Percentiles rank a stretch among this genome's conserved stretches.
phyloP scores from a whole-genome alignment of 2,888 invertebrate genomes.

The Campoletis raptor region DNA sequence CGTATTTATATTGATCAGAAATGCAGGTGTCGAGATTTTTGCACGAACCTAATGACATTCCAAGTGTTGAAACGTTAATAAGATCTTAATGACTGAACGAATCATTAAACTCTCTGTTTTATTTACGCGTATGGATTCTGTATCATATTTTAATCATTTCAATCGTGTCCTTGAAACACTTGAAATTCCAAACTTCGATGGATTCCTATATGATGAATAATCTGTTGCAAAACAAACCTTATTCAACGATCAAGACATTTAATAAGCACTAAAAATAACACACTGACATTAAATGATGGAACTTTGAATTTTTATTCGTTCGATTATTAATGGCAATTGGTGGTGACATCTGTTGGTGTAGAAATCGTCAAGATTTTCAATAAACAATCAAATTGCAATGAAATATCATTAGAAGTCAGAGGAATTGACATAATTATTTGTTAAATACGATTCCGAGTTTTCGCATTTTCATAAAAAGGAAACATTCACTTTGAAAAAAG shows the following conservation, averaged over 20 bases:
- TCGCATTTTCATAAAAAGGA: background rate
- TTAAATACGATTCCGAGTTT: background rate
- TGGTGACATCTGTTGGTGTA: background rate
- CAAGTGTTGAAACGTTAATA: slow-evolving; percentile 22
- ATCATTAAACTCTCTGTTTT: slow-evolving; percentile 44
- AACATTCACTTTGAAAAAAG: background rate
- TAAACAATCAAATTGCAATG: background rate
- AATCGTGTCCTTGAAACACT: slow-evolving; percentile 25
- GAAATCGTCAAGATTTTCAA: background rate
- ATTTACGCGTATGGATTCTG: slow-evolving; percentile 11
- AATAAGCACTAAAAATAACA: slow-evolving; percentile 11
- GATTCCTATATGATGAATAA: slow-evolving; percentile 35
- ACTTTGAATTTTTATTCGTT: background rate
- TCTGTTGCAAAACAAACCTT: background rate
- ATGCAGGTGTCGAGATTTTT: slow-evolving; percentile 57
- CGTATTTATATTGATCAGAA: slow-evolving; percentile 25
- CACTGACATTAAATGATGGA: background rate
- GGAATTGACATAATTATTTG: background rate
- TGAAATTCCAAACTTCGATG: slow-evolving; percentile 27
- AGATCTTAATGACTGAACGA: slow-evolving; percentile 37
- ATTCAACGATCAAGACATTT: background rate
- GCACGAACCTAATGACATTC: slow-evolving; percentile 32
- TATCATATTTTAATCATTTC: slow-evolving; percentile 18
- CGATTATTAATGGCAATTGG: background rate
- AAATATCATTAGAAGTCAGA: background rate